phyloP scores from a whole-genome alignment of 2,888 invertebrate genomes.

The Galerucella nymphaeae region DNA sequence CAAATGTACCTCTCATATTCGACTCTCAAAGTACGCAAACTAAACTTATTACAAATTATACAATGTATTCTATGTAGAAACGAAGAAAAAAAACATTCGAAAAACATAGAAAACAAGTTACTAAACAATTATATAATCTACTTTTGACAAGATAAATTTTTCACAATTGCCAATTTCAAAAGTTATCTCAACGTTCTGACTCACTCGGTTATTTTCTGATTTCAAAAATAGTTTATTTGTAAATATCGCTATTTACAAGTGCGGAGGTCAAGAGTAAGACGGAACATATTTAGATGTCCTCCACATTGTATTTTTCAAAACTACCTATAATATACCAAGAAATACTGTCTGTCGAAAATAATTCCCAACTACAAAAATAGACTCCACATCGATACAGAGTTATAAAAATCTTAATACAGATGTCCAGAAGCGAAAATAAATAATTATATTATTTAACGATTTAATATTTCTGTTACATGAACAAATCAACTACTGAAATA shows the following conservation, averaged over 20 bases:
- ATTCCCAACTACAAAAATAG: neutral
- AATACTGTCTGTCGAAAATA: slow-evolving; percentile 2
- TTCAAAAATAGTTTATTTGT: slow-evolving; percentile 10
- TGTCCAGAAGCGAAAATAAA: neutral
- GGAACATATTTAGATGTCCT: slow-evolving; percentile 5
- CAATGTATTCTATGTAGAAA: too few relatives aligned
- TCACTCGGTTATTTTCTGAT: neutral
- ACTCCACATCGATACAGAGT: neutral
- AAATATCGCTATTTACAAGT: slow-evolving; percentile 10
- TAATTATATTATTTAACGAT: too few relatives aligned
- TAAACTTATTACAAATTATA: too few relatives aligned
- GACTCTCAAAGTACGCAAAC: too few relatives aligned
- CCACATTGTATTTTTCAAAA: neutral
- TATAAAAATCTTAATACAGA: neutral
- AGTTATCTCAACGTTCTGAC: neutral
- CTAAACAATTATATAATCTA: too few relatives aligned
- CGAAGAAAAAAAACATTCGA: too few relatives aligned
- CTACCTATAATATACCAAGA: neutral
- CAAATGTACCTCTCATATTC: too few relatives aligned
- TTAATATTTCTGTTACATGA: too few relatives aligned
- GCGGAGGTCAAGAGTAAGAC: slow-evolving; percentile 13
- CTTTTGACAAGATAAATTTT: too few relatives aligned
- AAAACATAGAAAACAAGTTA: too few relatives aligned
- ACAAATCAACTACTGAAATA: too few relatives aligned
- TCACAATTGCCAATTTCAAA: neutral